These are phyloP conservation scores for Nyctereutes procyonoides DNA, from an alignment of 2,113 vertebrate genomes.

Conservation along the genomic window DNA sequence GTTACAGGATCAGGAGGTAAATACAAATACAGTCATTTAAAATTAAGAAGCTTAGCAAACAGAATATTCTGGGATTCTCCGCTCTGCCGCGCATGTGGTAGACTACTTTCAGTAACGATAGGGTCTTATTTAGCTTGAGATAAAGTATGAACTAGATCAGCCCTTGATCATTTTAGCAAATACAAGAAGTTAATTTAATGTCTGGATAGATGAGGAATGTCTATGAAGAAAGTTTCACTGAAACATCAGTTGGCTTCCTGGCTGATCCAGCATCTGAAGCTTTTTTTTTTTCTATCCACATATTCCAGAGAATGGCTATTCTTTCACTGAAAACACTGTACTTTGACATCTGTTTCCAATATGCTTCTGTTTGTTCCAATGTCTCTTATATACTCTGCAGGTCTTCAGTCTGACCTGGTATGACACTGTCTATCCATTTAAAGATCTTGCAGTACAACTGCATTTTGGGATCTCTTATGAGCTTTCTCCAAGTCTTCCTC, in stretches of 20 bases:
- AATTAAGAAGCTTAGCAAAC: neutral
- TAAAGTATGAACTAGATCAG: neutral
- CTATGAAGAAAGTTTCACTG: neutral
- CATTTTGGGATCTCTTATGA: neutral
- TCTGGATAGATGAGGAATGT: neutral
- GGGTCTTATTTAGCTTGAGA: neutral
- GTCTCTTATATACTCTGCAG: neutral
- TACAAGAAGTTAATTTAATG: neutral
- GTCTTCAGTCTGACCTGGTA: conserved; percentile 30
- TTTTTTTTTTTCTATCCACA: neutral
- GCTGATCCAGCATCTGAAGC: neutral
- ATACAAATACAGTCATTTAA: neutral
- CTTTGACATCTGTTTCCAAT: conserved; percentile 63
- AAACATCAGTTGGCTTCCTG: neutral
- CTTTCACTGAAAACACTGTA: neutral
- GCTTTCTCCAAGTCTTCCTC: conserved; percentile 26
- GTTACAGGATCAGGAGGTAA: neutral
- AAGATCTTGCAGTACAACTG: neutral
- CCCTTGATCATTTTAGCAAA: neutral
- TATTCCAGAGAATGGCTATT: conserved; percentile 49
- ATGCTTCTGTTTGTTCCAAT: conserved; percentile 44
- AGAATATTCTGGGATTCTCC: neutral
- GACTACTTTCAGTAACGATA: neutral
- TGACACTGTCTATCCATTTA: conserved; percentile 26
- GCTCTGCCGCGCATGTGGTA: neutral